A percentile compares a stretch with the other conserved stretches of the same genome.
Evolutionary conservation across 2,888 invertebrate species (phyloP).

Genomic region (Drosophila robusta): DNA sequence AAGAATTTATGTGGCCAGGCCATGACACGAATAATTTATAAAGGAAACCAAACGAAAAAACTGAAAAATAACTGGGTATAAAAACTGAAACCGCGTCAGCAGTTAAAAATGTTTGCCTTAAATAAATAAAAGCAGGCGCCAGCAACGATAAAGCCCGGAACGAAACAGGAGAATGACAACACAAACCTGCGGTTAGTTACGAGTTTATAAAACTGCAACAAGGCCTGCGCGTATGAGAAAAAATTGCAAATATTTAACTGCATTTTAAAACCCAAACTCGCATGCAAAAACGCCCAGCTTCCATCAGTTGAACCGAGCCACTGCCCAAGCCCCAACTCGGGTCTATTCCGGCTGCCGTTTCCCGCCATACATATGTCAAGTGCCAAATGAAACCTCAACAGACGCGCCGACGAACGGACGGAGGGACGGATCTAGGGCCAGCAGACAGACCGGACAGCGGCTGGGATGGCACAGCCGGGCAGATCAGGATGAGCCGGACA

Average conservation of each 20-base stretch:
- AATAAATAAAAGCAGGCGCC: slow-evolving; percentile 60
- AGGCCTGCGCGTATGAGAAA: slow-evolving; percentile 28
- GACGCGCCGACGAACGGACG: slow-evolving; percentile 24
- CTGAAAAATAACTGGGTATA: slow-evolving; percentile 24
- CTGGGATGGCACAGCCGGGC: slow-evolving; percentile 5
- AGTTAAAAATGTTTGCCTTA: slow-evolving; percentile 72
- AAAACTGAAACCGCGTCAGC: slow-evolving; percentile 68
- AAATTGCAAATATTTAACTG: slow-evolving; percentile 71
- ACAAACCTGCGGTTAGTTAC: slow-evolving; percentile 78
- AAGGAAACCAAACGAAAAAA: slow-evolving; percentile 29
- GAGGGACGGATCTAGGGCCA: not conserved
- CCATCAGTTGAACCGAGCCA: slow-evolving; percentile 7
- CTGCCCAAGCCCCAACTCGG: slow-evolving; percentile 11
- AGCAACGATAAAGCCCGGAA: slow-evolving; percentile 40
- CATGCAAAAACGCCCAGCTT: slow-evolving; percentile 26
- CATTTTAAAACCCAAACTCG: slow-evolving; percentile 56
- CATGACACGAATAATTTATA: slow-evolving; percentile 75
- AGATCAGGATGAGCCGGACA: slow-evolving; percentile 43
- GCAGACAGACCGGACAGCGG: slow-evolving; percentile 11
- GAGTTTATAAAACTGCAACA: slow-evolving; percentile 71
- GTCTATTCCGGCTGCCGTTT: slow-evolving; percentile 39
- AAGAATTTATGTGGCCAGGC: slow-evolving; percentile 72
- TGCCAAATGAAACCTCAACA: slow-evolving; percentile 77
- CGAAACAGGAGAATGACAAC: slow-evolving; percentile 51
- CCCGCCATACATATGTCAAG: slow-evolving; percentile 71